A percentile compares a stretch with the other conserved stretches of the same genome.
These are phyloP conservation scores for Pangasianodon hypophthalmus DNA, from an alignment of 2,113 vertebrate species.

Conservation along the genomic window DNA sequence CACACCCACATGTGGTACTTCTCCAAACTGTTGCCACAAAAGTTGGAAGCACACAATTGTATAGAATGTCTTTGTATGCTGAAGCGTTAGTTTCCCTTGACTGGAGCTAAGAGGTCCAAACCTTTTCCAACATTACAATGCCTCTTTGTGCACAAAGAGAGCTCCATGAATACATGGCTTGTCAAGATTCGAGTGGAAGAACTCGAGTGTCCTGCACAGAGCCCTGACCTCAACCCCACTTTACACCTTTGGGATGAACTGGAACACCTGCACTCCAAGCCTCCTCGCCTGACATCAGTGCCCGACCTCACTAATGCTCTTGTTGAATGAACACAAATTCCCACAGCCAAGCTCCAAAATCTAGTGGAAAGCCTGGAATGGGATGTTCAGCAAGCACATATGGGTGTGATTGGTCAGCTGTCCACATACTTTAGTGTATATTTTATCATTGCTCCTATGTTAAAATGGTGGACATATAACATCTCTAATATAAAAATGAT, in stretches of 20 bases:
- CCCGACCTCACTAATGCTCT: too few relatives aligned
- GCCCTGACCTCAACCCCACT: too few relatives aligned
- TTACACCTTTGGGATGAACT: too few relatives aligned
- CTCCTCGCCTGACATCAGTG: too few relatives aligned
- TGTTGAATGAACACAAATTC: too few relatives aligned
- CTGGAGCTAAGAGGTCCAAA: neutral
- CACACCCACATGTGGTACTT: neutral
- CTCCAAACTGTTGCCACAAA: neutral
- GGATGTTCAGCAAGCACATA: neutral
- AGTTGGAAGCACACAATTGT: neutral
- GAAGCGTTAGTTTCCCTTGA: neutral
- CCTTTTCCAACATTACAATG: too few relatives aligned
- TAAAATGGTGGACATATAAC: neutral
- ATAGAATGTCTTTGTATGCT: neutral
- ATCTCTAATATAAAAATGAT: neutral
- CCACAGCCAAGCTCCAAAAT: too few relatives aligned
- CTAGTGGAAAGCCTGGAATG: too few relatives aligned
- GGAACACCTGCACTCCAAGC: too few relatives aligned
- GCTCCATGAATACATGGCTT: neutral
- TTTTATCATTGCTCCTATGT: neutral
- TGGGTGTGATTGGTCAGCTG: neutral
- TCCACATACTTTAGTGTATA: neutral
- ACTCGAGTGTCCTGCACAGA: too few relatives aligned
- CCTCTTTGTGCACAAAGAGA: neutral
- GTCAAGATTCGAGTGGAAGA: neutral